Conservation (phyloP, 2,797 vertebrate species). For the Clarias platycephalus region DNA sequence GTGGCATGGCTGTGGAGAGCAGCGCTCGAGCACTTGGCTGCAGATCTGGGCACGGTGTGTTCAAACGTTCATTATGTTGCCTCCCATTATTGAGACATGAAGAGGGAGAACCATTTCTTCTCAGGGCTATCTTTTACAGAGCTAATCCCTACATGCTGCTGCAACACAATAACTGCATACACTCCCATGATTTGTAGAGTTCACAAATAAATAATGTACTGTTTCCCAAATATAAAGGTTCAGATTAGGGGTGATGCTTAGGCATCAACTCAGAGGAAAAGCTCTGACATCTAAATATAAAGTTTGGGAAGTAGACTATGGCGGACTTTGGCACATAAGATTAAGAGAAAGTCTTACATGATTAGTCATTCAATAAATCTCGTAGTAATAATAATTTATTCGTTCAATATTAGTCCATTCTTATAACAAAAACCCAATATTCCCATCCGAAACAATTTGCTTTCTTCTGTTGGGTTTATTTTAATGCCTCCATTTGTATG, state of each 20-base stretch:
- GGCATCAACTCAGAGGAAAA: neutral
- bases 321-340: neutral
- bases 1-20: conserved; percentile 36
- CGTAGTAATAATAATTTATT: neutral
- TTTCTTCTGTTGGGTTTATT: neutral
- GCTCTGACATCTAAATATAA: neutral
- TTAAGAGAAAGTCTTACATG: neutral
- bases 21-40: conserved; percentile 41
- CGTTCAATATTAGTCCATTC: neutral
- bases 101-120: conserved; percentile 56
- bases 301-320: neutral
- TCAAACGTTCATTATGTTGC: conserved; percentile 41
- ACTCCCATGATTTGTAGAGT: neutral
- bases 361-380: neutral
- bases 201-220: conserved; percentile 11
- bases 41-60: conserved; percentile 22
- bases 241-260: conserved; percentile 6
- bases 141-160: conserved; percentile 51
- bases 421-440: conserved; percentile 6
- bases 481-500: conserved; percentile 6
- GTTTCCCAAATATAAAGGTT: neutral
- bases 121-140: conserved; percentile 72
- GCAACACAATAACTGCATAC: conserved; percentile 3
- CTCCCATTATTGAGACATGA: conserved; percentile 32
- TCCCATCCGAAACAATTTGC: neutral